Percentiles rank a stretch among this genome's conserved stretches.
Evolutionary conservation across 2,888 invertebrate genomes (phyloP).

Genomic region (Brachyopa scutellaris): DNA sequence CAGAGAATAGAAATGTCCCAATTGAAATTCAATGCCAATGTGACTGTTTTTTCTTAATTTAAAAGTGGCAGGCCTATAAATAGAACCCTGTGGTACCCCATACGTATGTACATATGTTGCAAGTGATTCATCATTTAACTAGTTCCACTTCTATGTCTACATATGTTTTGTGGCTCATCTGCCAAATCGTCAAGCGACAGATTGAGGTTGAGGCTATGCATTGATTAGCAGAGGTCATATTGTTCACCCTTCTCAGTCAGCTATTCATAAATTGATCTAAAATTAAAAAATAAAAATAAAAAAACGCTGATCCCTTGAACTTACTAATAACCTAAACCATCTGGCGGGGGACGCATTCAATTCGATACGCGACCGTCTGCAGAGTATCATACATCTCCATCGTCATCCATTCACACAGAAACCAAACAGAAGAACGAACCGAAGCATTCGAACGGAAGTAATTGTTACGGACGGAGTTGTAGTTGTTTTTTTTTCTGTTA

Average conservation of each 20-base stretch:
- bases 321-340: slow-evolving; percentile 64
- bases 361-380: slow-evolving; percentile 29
- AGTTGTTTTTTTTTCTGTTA: slow-evolving; percentile 13
- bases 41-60: not conserved
- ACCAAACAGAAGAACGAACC: slow-evolving; percentile 5
- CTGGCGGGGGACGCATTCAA: slow-evolving; percentile 66
- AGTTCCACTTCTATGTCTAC: not conserved
- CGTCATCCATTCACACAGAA: not conserved
- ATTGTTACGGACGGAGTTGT: slow-evolving; percentile 20
- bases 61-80: slow-evolving; percentile 45
- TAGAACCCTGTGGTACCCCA: slow-evolving; percentile 47
- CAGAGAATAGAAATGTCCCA: not conserved
- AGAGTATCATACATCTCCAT: too few species aligned
- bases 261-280: slow-evolving; percentile 54
- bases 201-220: slow-evolving; percentile 28
- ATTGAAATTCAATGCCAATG: slow-evolving; percentile 19
- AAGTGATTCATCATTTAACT: not conserved
- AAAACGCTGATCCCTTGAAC: slow-evolving; percentile 56
- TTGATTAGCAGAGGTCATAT: slow-evolving; percentile 56
- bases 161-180: slow-evolving; percentile 18
- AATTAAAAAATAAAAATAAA: slow-evolving; percentile 16
- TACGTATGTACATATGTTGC: too few species aligned
- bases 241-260: slow-evolving; percentile 18
- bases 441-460: slow-evolving; percentile 64
- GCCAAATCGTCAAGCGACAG: slow-evolving; percentile 30